Base-by-base conservation (phyloP, 2,797 vertebrate genomes). In the Typhlichthys eigenmanni region DNA sequence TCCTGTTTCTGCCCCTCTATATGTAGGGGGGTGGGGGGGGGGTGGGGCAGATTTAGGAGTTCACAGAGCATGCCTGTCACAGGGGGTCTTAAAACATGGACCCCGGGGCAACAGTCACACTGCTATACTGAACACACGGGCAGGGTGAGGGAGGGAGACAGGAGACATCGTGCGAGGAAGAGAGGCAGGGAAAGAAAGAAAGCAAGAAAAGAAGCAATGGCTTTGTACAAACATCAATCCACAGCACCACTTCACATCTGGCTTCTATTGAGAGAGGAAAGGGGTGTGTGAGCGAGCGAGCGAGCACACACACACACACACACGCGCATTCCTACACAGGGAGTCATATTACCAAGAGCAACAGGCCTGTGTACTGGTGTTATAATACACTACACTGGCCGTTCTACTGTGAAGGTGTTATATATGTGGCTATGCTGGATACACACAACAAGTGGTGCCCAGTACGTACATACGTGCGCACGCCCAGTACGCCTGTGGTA, bases 221-320 rank as follows among this genome's bases (percentile, higher is more conserved):
- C 69, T 55, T 74, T 50, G 71, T 77, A 68, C 69, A 69, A 47
- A 62, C 38, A 51, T 57, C 60, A 73, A 60, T 82, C 68, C 62
- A 60, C 58, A 80, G 59, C 77, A 47, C 55, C 0, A 62, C 76
- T 87, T 76, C 84, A 92, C 92, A 93, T 92, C 90, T 93, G 92
- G 91, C 84, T 91, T 88, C 80, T 76, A 88, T 90, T 89, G 82
- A 84, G 57, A 47, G 61, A 77, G 73, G 79, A 47, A 60, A 78
- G 73, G 80, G 80, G 87, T 87, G 84, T 88, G 85, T 75, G 79
- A 87, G 82, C 69, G 69, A 68, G n/a, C 51, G 16, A 62, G 46
- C 57, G 46, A 47, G 47, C 29, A 55, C 17, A 61, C 55, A 82
- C 69, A 59, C 64, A 78, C 75, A 84, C 70, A 58, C 71, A 54